These are phyloP conservation scores for Sinella curviseta DNA, from an alignment of 1,140 invertebrate genomes.

Conservation along the genomic window DNA sequence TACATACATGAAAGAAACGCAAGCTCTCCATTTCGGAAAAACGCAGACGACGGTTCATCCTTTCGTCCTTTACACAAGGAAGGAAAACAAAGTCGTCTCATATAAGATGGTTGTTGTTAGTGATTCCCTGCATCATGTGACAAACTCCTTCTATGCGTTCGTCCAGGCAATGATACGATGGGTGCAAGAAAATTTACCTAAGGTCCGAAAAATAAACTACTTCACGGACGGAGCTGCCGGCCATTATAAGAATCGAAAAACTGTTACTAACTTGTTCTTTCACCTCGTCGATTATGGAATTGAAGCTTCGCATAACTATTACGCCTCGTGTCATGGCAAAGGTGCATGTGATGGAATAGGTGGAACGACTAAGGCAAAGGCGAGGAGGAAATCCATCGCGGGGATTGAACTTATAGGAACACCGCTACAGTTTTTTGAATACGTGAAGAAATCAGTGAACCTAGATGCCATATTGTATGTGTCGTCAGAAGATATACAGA, in stretches of 20 bases:
- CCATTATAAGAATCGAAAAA: constrained; percentile 41
- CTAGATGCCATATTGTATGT: background rate
- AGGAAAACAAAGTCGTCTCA: background rate
- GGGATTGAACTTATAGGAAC: background rate
- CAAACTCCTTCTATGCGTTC: constrained; percentile 27
- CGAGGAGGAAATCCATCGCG: constrained; percentile 8
- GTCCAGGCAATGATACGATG: background rate
- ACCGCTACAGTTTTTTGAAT: background rate
- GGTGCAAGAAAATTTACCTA: constrained; percentile 14
- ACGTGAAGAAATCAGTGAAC: background rate
- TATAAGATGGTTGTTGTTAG: constrained; percentile 17
- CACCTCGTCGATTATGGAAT: constrained; percentile 46
- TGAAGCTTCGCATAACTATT: constrained; percentile 51
- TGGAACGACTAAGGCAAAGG: constrained; percentile 36
- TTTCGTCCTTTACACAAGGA: constrained; percentile 39
- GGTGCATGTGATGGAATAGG: constrained; percentile 50
- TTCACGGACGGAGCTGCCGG: constrained; percentile 29
- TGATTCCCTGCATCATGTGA: constrained; percentile 20
- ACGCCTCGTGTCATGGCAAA: constrained; percentile 52
- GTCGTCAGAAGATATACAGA: background rate
- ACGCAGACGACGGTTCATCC: constrained; percentile 47
- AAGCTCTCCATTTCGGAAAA: constrained; percentile 45
- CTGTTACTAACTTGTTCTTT: constrained; percentile 27
- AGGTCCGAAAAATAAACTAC: constrained; percentile 14
- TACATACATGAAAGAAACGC: constrained; percentile 44